phyloP scores from a whole-genome alignment of 2,113 vertebrate species.

The Nerophis lumbriciformis region DNA sequence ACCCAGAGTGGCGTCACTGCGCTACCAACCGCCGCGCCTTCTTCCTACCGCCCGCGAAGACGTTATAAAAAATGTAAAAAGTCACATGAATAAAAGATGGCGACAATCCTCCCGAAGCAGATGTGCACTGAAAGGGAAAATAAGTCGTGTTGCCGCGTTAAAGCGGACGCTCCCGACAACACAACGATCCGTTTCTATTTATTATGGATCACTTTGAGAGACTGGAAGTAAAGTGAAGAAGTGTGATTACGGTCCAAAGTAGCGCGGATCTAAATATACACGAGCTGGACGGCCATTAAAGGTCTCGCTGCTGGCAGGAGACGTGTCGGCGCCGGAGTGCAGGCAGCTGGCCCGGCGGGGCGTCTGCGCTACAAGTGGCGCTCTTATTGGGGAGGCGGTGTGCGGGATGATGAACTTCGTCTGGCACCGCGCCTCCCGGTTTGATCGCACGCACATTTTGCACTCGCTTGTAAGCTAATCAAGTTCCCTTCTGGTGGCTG shows the following conservation, averaged over 20 bases:
- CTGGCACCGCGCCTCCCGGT: not conserved
- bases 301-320: not conserved
- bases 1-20: not conserved
- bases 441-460: not conserved
- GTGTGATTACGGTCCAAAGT: not conserved
- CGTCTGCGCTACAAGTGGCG: not conserved
- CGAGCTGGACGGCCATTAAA: not conserved
- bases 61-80: slow-evolving; percentile 9
- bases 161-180: not conserved
- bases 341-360: slow-evolving; percentile 2
- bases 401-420: not conserved
- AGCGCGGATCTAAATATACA: not conserved
- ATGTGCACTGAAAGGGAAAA: not conserved
- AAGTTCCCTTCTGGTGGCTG: not conserved
- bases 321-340: not conserved
- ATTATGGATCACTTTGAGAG: slow-evolving; percentile 2
- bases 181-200: not conserved
- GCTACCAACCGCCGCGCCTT: not conserved
- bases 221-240: not conserved
- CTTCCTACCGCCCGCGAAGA: slow-evolving; percentile 1
- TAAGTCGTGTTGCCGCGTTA: not conserved
- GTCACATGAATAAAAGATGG: slow-evolving; percentile 7
- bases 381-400: not conserved
- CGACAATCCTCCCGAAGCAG: not conserved
- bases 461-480: not conserved